phyloP scores from a whole-genome alignment of 2,113 vertebrate species.

The Crypturellus undulatus region DNA sequence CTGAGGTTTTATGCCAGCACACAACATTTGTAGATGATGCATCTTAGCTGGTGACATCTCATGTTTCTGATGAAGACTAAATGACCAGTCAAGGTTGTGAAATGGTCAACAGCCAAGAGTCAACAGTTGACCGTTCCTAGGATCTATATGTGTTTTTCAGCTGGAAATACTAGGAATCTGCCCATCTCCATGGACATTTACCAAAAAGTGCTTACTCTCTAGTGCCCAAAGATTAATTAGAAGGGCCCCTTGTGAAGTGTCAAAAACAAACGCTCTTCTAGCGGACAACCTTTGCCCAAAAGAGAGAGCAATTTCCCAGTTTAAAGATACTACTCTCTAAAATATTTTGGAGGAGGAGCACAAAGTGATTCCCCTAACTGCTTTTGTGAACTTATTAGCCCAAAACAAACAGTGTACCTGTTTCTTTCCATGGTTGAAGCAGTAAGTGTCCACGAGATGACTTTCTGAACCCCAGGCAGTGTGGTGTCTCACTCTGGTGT shows the following conservation, averaged over 20 bases:
- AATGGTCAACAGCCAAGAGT: not conserved
- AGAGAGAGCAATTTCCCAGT: not conserved
- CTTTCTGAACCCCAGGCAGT: not conserved
- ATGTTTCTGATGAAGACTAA: not conserved
- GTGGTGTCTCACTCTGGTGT: not conserved
- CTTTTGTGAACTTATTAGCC: not conserved
- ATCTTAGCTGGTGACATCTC: not conserved
- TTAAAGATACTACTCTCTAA: not conserved
- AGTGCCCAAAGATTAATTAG: not conserved
- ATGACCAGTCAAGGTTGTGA: not conserved
- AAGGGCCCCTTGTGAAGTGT: not conserved
- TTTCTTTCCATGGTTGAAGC: not conserved
- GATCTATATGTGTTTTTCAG: not conserved
- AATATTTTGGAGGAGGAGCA: not conserved
- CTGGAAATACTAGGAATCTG: not conserved
- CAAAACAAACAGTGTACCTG: not conserved
- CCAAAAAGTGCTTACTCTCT: not conserved
- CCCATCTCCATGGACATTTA: not conserved
- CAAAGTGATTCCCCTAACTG: not conserved
- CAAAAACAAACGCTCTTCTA: not conserved
- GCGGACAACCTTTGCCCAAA: not conserved
- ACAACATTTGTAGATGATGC: not conserved
- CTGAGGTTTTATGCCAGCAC: rapidly evolving
- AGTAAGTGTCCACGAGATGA: not conserved
- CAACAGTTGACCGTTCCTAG: not conserved